Evolutionary conservation across 2,113 vertebrate species (phyloP).

Genomic region (Elaphurus davidianus): DNA sequence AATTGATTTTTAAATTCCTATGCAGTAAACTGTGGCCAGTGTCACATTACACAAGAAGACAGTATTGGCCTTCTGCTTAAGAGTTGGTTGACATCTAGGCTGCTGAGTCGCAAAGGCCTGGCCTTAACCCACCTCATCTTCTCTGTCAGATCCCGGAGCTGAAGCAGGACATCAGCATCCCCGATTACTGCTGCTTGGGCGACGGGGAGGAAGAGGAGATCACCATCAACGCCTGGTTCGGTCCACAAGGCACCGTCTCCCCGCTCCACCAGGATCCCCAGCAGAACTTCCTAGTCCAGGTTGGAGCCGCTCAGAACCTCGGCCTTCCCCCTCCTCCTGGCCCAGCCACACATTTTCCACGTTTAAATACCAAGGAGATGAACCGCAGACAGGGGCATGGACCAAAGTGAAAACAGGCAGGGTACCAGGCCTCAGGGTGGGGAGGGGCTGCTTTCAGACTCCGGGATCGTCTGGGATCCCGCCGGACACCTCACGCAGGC

Average conservation of each 20-base stretch:
- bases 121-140: not conserved
- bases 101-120: not conserved
- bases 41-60: rapidly evolving
- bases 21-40: rapidly evolving
- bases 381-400: no score
- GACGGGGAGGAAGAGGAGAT: conserved; percentile 93
- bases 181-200: conserved; percentile 96
- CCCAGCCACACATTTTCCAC: rapidly evolving
- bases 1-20: not conserved
- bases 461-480: not conserved
- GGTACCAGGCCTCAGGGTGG: rapidly evolving
- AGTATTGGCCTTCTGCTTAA: not conserved
- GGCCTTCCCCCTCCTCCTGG: not conserved
- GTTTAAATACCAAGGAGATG: no score
- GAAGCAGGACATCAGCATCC: conserved; percentile 92
- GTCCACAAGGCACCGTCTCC: conserved; percentile 91
- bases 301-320: conserved; percentile 38
- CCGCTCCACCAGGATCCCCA: conserved; percentile 98
- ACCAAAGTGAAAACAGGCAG: not conserved
- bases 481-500: rapidly evolving
- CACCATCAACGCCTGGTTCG: conserved; percentile 97
- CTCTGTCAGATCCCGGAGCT: conserved; percentile 90
- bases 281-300: conserved; percentile 96
- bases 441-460: not conserved
- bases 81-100: not conserved